Conservation (phyloP, 2,888 invertebrate species). For the Thecocarcelia acutangulata region DNA sequence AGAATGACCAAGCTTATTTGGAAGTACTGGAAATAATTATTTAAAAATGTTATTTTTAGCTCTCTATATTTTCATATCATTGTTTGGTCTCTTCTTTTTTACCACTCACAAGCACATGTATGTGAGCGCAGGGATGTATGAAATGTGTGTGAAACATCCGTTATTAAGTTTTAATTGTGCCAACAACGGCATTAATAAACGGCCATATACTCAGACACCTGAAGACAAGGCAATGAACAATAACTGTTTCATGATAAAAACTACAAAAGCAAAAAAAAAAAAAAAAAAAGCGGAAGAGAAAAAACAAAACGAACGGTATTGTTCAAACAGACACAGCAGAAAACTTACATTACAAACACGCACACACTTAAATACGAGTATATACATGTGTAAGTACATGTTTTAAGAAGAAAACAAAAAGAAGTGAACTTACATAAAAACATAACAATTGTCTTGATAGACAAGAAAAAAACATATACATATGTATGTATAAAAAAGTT, state of each 20-base stretch:
- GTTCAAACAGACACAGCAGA: slow-evolving; percentile 14
- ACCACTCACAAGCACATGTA: not conserved
- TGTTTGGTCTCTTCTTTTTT: not conserved
- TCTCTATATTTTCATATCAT: not conserved
- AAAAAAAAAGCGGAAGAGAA: slow-evolving; percentile 31
- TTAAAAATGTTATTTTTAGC: slow-evolving; percentile 20
- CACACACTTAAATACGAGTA: not conserved
- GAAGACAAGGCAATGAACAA: slow-evolving; percentile 61
- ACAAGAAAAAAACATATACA: not conserved
- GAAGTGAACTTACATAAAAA: slow-evolving; percentile 3
- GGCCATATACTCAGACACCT: slow-evolving; percentile 47
- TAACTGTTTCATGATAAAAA: slow-evolving; percentile 59
- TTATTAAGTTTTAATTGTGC: slow-evolving; percentile 67
- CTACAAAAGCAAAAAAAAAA: slow-evolving; percentile 18
- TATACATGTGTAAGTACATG: not conserved
- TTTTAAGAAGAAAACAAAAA: not conserved
- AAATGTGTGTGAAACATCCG: slow-evolving; percentile 50
- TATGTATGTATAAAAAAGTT: slow-evolving; percentile 4
- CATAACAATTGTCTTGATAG: slow-evolving; percentile 33
- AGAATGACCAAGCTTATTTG: slow-evolving; percentile 6
- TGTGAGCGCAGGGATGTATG: too few species aligned
- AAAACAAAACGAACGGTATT: slow-evolving; percentile 22
- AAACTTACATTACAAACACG: not conserved
- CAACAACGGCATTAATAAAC: slow-evolving; percentile 52
- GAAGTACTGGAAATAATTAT: slow-evolving; percentile 12